Evolutionary conservation across 2,888 invertebrate genomes (phyloP).

Genomic region (Mycalesis mineus): DNA sequence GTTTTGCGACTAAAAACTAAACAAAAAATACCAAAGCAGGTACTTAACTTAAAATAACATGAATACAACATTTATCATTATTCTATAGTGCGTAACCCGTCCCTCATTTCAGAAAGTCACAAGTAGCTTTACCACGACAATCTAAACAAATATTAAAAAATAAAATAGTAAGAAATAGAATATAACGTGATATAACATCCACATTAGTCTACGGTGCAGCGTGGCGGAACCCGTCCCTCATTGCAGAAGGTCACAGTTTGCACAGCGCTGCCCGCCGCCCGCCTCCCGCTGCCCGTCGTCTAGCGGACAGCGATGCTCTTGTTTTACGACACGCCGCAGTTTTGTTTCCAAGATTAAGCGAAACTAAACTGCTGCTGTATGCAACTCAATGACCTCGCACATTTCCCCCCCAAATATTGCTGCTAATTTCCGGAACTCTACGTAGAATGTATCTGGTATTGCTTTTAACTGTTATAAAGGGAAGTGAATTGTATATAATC

Average conservation of each 20-base stretch:
- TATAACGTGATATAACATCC: too few relatives aligned
- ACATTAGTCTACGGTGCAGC: slow-evolving; percentile 42
- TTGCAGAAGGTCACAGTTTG: slow-evolving; percentile 64
- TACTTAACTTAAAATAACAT: too few relatives aligned
- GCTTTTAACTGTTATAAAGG: too few relatives aligned
- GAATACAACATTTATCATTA: not conserved
- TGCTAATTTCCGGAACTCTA: too few relatives aligned
- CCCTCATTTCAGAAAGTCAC: too few relatives aligned
- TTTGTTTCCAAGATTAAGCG: slow-evolving; percentile 70
- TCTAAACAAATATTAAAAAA: too few relatives aligned
- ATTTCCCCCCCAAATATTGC: slow-evolving; percentile 39
- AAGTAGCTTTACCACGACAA: too few relatives aligned
- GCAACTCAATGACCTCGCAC: slow-evolving; percentile 54
- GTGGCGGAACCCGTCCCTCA: slow-evolving; percentile 51
- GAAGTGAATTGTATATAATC: too few relatives aligned
- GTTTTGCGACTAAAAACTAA: too few relatives aligned
- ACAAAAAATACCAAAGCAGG: too few relatives aligned
- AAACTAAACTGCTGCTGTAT: slow-evolving; percentile 62
- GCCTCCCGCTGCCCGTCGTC: slow-evolving; percentile 23
- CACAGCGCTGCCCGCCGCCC: slow-evolving; percentile 49
- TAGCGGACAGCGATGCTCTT: slow-evolving; percentile 35
- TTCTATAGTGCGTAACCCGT: slow-evolving; percentile 41
- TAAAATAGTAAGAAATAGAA: too few relatives aligned
- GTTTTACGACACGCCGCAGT: slow-evolving; percentile 61
- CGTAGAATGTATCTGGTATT: too few relatives aligned